A percentile compares a stretch with the other conserved stretches of the same genome.
phyloP scores from a whole-genome alignment of 2,797 vertebrate species.

The Loris lydekkerianus region DNA sequence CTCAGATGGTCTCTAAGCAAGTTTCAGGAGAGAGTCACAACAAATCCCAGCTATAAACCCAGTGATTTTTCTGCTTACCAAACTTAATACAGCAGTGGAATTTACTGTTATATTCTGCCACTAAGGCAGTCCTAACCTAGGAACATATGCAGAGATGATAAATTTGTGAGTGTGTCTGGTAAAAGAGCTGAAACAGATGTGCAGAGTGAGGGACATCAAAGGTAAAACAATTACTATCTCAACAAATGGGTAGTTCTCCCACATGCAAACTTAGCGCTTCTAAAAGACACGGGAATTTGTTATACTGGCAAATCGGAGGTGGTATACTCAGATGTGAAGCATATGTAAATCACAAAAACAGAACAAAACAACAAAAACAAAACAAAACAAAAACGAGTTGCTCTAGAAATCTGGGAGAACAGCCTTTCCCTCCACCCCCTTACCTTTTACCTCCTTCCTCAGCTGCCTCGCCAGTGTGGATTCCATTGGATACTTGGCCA shows the following conservation, averaged over 20 bases:
- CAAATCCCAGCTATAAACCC: conserved; percentile 8
- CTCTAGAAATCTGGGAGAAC: conserved; percentile 24
- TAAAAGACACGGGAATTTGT: conserved; percentile 55
- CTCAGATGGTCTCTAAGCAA: not conserved
- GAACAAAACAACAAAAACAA: conserved; percentile 48
- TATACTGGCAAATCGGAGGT: conserved; percentile 41
- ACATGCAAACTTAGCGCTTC: conserved; percentile 51
- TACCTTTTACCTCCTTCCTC: not conserved
- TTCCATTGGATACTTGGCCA: not conserved
- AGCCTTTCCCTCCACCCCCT: no score
- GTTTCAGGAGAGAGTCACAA: conserved; percentile 24
- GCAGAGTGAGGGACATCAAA: conserved; percentile 78
- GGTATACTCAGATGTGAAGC: not conserved
- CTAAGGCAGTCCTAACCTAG: conserved; percentile 46
- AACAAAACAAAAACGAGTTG: not conserved
- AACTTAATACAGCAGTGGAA: conserved; percentile 65
- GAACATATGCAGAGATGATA: conserved; percentile 78
- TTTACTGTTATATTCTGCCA: conserved; percentile 63
- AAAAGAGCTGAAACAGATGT: conserved; percentile 81
- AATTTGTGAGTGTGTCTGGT: conserved; percentile 70
- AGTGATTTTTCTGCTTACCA: conserved; percentile 42
- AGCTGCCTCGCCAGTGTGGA: not conserved
- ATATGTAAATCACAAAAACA: conserved; percentile 63
- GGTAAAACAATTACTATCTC: conserved; percentile 75
- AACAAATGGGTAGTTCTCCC: conserved; percentile 65